phyloP scores from a whole-genome alignment of 2,113 vertebrate genomes.

The Xenus cinereus region DNA sequence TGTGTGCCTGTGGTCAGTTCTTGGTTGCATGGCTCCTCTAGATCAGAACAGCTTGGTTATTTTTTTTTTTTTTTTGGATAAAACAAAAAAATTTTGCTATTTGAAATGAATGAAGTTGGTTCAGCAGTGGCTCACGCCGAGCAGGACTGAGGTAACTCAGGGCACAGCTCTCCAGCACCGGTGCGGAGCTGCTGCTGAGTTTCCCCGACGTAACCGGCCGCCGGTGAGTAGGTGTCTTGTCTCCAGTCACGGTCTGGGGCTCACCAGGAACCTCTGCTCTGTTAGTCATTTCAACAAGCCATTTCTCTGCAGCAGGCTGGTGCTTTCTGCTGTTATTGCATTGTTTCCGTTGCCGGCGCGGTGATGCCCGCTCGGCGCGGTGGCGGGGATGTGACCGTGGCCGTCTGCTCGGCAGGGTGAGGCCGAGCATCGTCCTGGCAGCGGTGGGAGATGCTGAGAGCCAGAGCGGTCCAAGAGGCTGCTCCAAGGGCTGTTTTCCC shows the following conservation, averaged over 20 bases:
- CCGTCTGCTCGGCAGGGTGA: accelerated
- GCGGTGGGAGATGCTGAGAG: neutral
- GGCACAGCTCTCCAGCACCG: neutral
- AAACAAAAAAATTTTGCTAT: neutral
- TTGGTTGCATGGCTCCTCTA: neutral
- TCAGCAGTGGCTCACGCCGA: accelerated
- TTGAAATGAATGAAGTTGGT: accelerated
- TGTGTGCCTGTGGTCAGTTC: neutral
- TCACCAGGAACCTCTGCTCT: neutral
- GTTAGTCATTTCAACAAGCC: neutral
- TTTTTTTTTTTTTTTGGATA: neutral
- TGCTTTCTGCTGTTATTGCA: neutral
- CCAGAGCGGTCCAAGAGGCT: accelerated
- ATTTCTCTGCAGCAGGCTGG: neutral
- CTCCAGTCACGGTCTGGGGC: neutral
- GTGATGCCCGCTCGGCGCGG: accelerated
- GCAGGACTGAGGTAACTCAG: accelerated
- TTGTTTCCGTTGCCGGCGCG: accelerated
- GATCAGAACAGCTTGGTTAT: accelerated
- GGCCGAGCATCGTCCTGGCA: neutral
- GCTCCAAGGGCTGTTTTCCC: accelerated
- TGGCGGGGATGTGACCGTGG: accelerated
- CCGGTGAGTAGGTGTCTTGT: neutral
- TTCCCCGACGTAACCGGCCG: accelerated
- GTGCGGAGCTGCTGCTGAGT: neutral